Percentiles rank a stretch among this genome's conserved stretches.
Evolutionary conservation across 2,888 invertebrate species (phyloP).

Genomic region (Amiota communis): DNA sequence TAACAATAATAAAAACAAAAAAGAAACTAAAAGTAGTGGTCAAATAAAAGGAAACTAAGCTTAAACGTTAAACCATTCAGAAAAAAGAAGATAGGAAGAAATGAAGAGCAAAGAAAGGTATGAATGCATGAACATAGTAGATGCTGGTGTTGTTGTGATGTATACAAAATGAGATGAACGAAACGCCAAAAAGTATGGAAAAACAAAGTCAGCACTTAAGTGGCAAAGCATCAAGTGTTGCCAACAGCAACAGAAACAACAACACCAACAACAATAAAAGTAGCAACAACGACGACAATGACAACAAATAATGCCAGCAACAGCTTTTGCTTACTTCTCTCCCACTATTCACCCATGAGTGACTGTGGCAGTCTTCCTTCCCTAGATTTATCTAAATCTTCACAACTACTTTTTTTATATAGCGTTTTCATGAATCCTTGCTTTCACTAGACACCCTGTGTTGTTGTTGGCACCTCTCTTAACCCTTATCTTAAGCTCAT

Average conservation of each 20-base stretch:
- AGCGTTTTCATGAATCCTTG: too few relatives aligned
- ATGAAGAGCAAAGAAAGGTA: not conserved
- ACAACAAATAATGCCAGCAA: not conserved
- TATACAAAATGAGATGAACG: too few relatives aligned
- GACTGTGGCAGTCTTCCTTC: too few relatives aligned
- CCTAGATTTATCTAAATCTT: too few relatives aligned
- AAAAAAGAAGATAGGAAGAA: not conserved
- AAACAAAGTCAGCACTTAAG: constrained; percentile 6
- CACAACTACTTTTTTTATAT: too few relatives aligned
- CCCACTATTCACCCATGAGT: too few relatives aligned
- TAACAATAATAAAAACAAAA: constrained; percentile 24
- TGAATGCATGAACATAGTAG: not conserved
- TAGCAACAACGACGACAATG: constrained; percentile 17
- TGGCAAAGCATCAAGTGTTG: constrained; percentile 13
- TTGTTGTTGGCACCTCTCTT: too few relatives aligned
- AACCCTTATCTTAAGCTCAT: too few relatives aligned
- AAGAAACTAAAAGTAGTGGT: not conserved
- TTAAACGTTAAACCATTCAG: too few relatives aligned
- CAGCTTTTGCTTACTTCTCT: too few relatives aligned
- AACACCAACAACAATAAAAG: constrained; percentile 16
- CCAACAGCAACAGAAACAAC: not conserved
- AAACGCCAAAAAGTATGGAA: not conserved
- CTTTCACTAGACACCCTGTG: too few relatives aligned
- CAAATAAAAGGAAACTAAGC: constrained; percentile 9
- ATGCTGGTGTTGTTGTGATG: too few relatives aligned